Conservation (phyloP, 2,888 invertebrate genomes). For the Drosophila helvetica region DNA sequence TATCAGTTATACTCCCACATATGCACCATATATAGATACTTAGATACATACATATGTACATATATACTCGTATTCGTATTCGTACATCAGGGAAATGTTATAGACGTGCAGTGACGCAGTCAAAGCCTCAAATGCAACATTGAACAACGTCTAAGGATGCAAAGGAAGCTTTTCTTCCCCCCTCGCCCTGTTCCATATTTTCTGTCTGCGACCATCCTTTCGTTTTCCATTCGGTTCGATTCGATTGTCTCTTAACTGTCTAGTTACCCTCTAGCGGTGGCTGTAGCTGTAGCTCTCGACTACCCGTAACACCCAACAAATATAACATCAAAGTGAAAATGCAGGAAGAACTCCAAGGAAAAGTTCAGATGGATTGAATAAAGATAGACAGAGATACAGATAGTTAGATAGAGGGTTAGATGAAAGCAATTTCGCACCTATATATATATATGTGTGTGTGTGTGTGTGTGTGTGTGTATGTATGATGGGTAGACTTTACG, state of each 20-base stretch:
- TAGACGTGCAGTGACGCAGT: conserved; percentile 73
- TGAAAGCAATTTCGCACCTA: conserved; percentile 23
- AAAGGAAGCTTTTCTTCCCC: conserved; percentile 14
- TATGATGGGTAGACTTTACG: neutral
- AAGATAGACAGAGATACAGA: conserved; percentile 14
- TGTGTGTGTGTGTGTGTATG: too few relatives aligned
- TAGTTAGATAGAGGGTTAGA: conserved; percentile 24
- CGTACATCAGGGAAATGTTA: conserved; percentile 18
- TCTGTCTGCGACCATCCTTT: conserved; percentile 37
- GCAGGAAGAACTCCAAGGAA: conserved; percentile 59
- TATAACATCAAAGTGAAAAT: conserved; percentile 45
- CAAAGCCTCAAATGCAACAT: conserved; percentile 73
- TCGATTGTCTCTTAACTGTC: conserved; percentile 18
- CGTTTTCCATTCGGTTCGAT: conserved; percentile 61
- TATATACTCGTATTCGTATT: neutral
- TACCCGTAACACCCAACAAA: neutral
- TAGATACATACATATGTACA: conserved; percentile 11
- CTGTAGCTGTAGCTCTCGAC: neutral
- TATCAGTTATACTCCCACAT: conserved; percentile 70
- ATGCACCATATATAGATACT: conserved; percentile 4
- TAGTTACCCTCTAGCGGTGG: neutral
- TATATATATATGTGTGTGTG: too few relatives aligned
- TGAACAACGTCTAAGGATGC: conserved; percentile 34
- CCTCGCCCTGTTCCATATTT: conserved; percentile 37
- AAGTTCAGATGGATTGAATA: conserved; percentile 53